Percentiles rank a stretch among this genome's conserved stretches.
Evolutionary conservation across 2,113 vertebrate species (phyloP).

Genomic region (Notothenia rossii): DNA sequence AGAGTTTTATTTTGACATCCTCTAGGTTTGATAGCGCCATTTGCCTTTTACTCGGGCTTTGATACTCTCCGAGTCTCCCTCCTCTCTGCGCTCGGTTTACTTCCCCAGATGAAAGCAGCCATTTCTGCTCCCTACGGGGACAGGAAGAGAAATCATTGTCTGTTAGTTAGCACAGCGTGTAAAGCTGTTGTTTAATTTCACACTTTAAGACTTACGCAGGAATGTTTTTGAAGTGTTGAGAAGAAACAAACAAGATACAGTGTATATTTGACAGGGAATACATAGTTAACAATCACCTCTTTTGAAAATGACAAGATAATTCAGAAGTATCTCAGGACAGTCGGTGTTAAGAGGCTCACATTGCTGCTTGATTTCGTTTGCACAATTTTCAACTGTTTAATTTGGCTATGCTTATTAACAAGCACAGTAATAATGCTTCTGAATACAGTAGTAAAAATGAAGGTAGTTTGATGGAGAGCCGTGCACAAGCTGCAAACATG

Average conservation of each 20-base stretch:
- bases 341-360: conserved; percentile 18
- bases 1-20: conserved; percentile 65
- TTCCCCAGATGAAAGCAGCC: conserved; percentile 61
- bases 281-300: conserved; percentile 5
- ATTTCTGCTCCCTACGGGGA: conserved; percentile 52
- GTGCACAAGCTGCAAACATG: conserved; percentile 63
- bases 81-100: conserved; percentile 28
- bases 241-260: conserved; percentile 17
- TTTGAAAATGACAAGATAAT: conserved; percentile 14
- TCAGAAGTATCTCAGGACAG: neutral
- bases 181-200: conserved; percentile 47
- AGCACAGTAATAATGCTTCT: conserved; percentile 35
- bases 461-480: conserved; percentile 61
- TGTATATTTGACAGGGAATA: neutral
- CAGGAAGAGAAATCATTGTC: conserved; percentile 18
- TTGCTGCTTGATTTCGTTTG: conserved; percentile 12
- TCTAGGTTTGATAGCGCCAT: conserved; percentile 49
- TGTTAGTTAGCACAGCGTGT: conserved; percentile 16
- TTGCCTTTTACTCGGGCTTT: conserved; percentile 58
- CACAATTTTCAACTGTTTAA: conserved; percentile 32
- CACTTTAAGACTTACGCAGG: conserved; percentile 3
- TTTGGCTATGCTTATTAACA: conserved; percentile 35
- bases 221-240: neutral
- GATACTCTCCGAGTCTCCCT: conserved; percentile 40
- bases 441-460: conserved; percentile 59